Evolutionary conservation across 2,113 vertebrate species (phyloP).

Genomic region (Scomber japonicus): DNA sequence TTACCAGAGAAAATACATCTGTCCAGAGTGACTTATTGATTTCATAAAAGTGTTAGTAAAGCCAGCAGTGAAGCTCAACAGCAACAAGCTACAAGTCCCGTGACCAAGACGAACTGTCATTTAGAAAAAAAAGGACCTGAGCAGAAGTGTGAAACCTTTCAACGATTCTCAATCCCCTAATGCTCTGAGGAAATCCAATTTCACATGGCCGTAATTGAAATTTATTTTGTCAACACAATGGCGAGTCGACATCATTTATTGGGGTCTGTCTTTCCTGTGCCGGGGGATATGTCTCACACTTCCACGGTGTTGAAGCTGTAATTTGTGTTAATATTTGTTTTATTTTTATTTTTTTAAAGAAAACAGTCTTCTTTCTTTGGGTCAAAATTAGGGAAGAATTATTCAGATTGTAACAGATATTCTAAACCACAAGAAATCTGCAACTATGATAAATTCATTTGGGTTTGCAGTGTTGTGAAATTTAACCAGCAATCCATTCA

Average conservation of each 20-base stretch:
- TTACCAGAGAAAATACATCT: constrained; percentile 75
- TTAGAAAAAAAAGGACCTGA: constrained; percentile 66
- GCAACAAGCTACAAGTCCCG: constrained; percentile 54
- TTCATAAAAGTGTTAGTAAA: constrained; percentile 75
- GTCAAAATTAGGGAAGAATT: constrained; percentile 42
- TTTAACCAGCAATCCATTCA: not conserved
- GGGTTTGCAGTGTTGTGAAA: not conserved
- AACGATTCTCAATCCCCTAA: constrained; percentile 76
- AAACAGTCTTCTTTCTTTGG: constrained; percentile 10
- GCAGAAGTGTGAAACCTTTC: constrained; percentile 69
- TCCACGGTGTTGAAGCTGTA: constrained; percentile 31
- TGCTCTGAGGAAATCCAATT: constrained; percentile 83
- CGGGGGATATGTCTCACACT: constrained; percentile 15
- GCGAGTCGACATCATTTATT: constrained; percentile 68
- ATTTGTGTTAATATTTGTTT: constrained; percentile 61
- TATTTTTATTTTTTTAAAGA: not conserved
- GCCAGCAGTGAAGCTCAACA: constrained; percentile 33
- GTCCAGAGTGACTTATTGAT: constrained; percentile 83
- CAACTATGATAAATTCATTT: not conserved
- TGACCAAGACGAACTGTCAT: constrained; percentile 53
- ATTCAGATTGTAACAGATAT: constrained; percentile 24
- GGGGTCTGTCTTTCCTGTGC: constrained; percentile 52
- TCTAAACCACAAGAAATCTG: constrained; percentile 14
- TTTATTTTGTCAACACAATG: constrained; percentile 80
- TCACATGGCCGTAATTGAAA: constrained; percentile 83